Conservation (phyloP, 2,888 invertebrate species). For the Melieria picta region DNA sequence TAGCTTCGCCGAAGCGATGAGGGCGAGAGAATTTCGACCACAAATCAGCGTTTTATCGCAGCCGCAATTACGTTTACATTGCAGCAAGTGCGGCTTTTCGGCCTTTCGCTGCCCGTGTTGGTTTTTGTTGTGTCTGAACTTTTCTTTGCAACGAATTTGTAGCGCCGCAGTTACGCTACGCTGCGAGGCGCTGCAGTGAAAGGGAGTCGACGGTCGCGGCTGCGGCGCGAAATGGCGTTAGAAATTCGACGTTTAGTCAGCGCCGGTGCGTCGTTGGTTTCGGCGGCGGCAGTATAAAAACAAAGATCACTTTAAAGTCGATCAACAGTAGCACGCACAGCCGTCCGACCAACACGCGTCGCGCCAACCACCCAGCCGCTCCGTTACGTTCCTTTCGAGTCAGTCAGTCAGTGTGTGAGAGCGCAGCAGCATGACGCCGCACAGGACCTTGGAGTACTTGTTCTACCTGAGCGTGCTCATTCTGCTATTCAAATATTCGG, state of each 20-base stretch:
- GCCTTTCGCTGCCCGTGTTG: too few species aligned
- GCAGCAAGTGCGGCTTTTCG: too few species aligned
- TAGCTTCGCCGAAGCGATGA: neutral
- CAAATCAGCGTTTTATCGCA: constrained; percentile 47
- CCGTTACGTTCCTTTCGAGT: neutral
- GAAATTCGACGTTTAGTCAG: too few species aligned
- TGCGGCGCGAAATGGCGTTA: too few species aligned
- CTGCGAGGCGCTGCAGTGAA: constrained; percentile 46
- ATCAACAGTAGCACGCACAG: constrained; percentile 21
- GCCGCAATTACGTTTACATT: constrained; percentile 46
- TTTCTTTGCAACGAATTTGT: neutral
- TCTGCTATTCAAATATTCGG: constrained; percentile 49
- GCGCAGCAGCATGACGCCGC: constrained; percentile 31
- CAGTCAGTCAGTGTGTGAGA: constrained; percentile 16
- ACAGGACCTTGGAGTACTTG: constrained; percentile 54
- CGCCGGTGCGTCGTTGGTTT: too few species aligned
- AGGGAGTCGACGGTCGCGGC: constrained; percentile 36
- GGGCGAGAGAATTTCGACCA: constrained; percentile 49
- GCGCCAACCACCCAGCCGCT: neutral
- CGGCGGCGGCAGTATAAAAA: constrained; percentile 48
- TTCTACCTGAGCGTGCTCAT: constrained; percentile 50
- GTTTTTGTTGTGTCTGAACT: too few species aligned
- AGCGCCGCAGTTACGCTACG: neutral
- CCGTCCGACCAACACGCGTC: neutral
- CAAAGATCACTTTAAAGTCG: constrained; percentile 46